phyloP scores from a whole-genome alignment of 2,113 vertebrate species.

The Oenanthe oenanthe region DNA sequence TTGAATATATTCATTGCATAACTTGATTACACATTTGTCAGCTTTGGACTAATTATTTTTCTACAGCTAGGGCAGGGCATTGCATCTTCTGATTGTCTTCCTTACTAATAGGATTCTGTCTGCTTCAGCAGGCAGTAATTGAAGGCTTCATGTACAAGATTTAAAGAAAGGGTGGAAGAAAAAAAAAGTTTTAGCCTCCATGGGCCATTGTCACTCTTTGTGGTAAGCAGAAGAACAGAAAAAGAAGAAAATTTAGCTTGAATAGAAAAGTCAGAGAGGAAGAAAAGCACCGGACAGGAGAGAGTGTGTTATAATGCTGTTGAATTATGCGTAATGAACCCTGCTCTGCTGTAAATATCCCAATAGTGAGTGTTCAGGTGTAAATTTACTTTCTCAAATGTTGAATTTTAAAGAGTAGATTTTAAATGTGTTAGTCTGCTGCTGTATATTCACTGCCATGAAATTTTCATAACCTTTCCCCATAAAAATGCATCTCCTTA shows the following conservation, averaged over 20 bases:
- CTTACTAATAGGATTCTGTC: constrained; percentile 92
- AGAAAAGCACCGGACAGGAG: constrained; percentile 31
- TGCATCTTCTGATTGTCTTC: constrained; percentile 79
- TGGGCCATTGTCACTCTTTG: constrained; percentile 76
- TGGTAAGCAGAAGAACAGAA: constrained; percentile 76
- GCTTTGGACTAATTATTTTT: constrained; percentile 88
- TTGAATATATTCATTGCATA: constrained; percentile 70
- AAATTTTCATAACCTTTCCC: constrained; percentile 32
- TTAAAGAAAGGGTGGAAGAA: background rate
- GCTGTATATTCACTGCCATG: background rate
- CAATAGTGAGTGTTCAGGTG: background rate
- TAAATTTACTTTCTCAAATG: background rate
- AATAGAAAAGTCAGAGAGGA: constrained; percentile 71
- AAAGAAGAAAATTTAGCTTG: constrained; percentile 69
- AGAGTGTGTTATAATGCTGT: constrained; percentile 33
- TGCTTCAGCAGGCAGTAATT: constrained; percentile 92
- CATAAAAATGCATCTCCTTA: background rate
- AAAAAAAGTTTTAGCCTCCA: constrained; percentile 78
- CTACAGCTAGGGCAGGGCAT: constrained; percentile 83
- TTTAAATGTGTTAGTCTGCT: background rate
- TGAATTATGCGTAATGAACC: constrained; percentile 43
- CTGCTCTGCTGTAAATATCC: background rate
- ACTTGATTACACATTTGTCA: constrained; percentile 85
- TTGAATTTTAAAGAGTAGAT: constrained; percentile 14
- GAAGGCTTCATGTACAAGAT: constrained; percentile 83